Evolutionary conservation across 1,140 invertebrate species (phyloP).

Genomic region (Xylocopa sonorina): DNA sequence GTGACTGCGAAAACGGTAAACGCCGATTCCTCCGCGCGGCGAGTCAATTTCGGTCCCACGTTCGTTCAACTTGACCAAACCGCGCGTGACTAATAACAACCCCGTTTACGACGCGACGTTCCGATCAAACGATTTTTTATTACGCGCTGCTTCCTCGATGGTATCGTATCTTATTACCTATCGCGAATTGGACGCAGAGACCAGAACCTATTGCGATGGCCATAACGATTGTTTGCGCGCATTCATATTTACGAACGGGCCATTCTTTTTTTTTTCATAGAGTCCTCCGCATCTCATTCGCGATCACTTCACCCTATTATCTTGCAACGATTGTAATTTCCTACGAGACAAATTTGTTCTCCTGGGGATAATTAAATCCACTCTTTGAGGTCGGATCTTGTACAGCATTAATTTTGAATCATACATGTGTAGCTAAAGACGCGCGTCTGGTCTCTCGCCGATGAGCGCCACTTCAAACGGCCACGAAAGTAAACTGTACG

Average conservation of each 20-base stretch:
- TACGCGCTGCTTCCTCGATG: background rate
- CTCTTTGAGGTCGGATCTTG: constrained; percentile 17
- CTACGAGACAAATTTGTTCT: background rate
- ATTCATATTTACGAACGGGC: too few species aligned
- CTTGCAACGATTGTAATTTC: too few species aligned
- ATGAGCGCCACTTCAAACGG: constrained; percentile 54
- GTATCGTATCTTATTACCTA: background rate
- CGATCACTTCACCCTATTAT: too few species aligned
- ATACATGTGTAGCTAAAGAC: constrained; percentile 3
- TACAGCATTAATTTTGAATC: background rate
- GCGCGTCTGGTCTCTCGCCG: constrained; percentile 26
- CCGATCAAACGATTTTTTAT: background rate
- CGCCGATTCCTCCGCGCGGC: constrained; percentile 8
- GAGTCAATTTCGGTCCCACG: constrained; percentile 7
- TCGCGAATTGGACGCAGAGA: too few species aligned
- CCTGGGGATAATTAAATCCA: constrained; percentile 10
- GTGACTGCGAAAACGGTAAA: constrained; percentile 38
- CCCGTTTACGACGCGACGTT: background rate
- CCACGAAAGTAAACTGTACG: constrained; percentile 42
- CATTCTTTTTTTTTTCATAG: background rate
- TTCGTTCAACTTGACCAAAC: constrained; percentile 29
- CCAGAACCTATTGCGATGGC: too few species aligned
- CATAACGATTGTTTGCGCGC: too few species aligned
- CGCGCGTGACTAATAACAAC: constrained; percentile 27
- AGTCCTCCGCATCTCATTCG: too few species aligned